A percentile compares a stretch with the other conserved stretches of the same genome.
These are phyloP conservation scores for Calcarius lapponicus DNA, from an alignment of 2,797 vertebrate species.

Conservation along the genomic window DNA sequence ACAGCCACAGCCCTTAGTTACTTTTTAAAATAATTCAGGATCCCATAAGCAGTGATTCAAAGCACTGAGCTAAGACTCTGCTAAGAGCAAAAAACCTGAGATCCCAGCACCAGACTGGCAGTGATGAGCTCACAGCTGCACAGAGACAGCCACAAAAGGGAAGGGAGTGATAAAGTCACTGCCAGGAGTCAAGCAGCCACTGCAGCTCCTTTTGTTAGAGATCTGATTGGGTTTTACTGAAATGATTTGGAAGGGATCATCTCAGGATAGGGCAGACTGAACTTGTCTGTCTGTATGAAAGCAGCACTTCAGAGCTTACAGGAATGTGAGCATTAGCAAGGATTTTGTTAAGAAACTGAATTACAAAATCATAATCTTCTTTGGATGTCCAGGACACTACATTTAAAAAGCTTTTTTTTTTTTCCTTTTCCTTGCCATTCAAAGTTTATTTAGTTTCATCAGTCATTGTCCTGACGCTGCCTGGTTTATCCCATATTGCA, in stretches of 20 bases:
- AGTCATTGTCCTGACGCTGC: background rate
- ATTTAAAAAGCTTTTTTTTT: background rate
- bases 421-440: background rate
- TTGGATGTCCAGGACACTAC: background rate
- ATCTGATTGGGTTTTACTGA: background rate
- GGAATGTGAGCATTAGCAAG: background rate
- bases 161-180: background rate
- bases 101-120: background rate
- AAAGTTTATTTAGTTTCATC: background rate
- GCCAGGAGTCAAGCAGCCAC: background rate
- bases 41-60: background rate
- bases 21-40: background rate
- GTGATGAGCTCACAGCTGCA: accelerated
- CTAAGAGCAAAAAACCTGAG: background rate
- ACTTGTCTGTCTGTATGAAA: background rate
- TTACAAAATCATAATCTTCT: background rate
- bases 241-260: background rate
- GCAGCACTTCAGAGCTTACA: background rate
- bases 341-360: background rate
- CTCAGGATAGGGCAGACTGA: background rate
- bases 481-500: background rate
- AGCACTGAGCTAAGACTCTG: background rate
- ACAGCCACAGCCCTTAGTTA: background rate
- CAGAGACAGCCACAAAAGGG: background rate
- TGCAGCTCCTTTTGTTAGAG: background rate